These are phyloP conservation scores for Lithobates sylvaticus DNA, from an alignment of 2,797 vertebrate species.

Conservation along the genomic window DNA sequence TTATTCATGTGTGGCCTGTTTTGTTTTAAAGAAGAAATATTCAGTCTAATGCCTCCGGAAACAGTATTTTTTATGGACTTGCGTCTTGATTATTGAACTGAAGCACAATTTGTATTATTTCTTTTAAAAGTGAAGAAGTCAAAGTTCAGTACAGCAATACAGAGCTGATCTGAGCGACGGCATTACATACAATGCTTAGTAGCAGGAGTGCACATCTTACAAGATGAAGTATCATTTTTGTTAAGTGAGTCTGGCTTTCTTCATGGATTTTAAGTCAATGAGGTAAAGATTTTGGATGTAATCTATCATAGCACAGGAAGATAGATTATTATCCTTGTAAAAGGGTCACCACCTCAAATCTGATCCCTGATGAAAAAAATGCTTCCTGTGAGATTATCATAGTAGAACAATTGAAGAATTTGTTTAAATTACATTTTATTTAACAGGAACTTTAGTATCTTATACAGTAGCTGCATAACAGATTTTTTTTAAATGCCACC, in stretches of 20 bases:
- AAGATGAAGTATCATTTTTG: constrained; percentile 27
- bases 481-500: no score
- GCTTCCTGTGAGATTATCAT: constrained; percentile 8
- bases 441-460: background rate
- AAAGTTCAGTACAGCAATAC: background rate
- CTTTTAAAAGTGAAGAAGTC: no score
- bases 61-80: no score
- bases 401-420: background rate
- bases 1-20: no score
- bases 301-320: constrained; percentile 5
- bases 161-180: background rate
- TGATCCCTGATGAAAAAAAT: constrained; percentile 26
- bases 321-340: background rate
- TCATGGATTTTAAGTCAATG: constrained; percentile 25
- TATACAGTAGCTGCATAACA: no score
- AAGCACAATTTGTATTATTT: no score
- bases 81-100: no score
- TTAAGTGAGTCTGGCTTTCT: constrained; percentile 25
- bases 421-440: constrained; percentile 11
- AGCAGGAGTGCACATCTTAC: constrained; percentile 14
- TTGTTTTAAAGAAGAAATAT: no score
- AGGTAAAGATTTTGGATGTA: constrained; percentile 16
- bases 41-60: no score
- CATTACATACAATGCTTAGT: constrained; percentile 18
- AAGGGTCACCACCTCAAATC: constrained; percentile 21